Percentiles rank a stretch among this genome's conserved stretches.
These are phyloP conservation scores for Tachyglossus aculeatus DNA, from an alignment of 2,797 vertebrate species.

Conservation along the genomic window DNA sequence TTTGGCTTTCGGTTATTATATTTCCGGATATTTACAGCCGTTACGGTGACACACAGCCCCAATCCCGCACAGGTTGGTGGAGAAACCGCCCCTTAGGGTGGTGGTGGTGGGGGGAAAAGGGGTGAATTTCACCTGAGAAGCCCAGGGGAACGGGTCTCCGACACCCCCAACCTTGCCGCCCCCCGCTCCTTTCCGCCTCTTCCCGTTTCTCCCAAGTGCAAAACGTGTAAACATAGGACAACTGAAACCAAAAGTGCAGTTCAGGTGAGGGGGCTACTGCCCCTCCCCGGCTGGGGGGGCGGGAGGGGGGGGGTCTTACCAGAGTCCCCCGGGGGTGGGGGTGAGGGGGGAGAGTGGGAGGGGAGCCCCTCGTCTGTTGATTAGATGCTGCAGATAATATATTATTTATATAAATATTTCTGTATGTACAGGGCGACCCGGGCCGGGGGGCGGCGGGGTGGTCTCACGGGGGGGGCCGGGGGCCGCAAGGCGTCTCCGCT, in stretches of 20 bases:
- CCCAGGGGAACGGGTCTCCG: slow-evolving; percentile 38
- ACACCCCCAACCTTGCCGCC: neutral
- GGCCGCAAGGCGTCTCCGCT: slow-evolving; percentile 79
- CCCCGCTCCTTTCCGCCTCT: neutral
- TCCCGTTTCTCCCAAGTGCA: slow-evolving; percentile 50
- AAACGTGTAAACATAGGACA: slow-evolving; percentile 63
- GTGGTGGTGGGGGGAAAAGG: slow-evolving; percentile 44
- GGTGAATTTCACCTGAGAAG: slow-evolving; percentile 58
- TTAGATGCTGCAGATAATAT: slow-evolving; percentile 75
- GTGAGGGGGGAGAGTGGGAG: slow-evolving; percentile 24
- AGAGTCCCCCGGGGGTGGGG: slow-evolving; percentile 8
- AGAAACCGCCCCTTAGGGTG: slow-evolving; percentile 27
- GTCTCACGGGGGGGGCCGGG: slow-evolving; percentile 82
- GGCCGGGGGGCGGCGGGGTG: slow-evolving; percentile 62
- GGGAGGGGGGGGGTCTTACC: neutral
- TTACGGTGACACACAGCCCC: slow-evolving; percentile 58
- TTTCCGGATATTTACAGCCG: slow-evolving; percentile 61
- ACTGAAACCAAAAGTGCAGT: slow-evolving; percentile 58
- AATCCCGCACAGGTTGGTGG: slow-evolving; percentile 55
- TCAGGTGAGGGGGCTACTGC: slow-evolving; percentile 7
- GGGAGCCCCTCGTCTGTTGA: slow-evolving; percentile 60
- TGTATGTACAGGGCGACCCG: slow-evolving; percentile 63
- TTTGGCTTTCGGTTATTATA: slow-evolving; percentile 68
- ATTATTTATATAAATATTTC: slow-evolving; percentile 82
- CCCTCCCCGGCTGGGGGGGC: slow-evolving; percentile 18